Conservation (phyloP, 2,888 invertebrate species). For the Acanthosepion esculentum region DNA sequence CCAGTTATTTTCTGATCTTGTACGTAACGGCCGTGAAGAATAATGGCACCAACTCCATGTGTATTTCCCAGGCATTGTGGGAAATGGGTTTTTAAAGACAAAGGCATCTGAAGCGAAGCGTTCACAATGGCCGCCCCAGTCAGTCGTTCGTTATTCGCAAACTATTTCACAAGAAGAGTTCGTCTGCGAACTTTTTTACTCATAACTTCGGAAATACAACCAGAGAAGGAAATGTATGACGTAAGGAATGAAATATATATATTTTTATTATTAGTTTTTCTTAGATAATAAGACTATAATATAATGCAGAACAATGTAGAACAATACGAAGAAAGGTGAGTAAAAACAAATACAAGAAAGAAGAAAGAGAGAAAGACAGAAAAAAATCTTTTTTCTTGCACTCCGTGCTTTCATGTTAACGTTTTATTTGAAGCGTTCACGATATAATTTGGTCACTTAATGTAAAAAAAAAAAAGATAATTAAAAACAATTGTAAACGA, state of each 20-base stretch:
- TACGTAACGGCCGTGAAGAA: neutral
- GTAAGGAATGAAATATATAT: neutral
- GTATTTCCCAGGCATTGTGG: slow-evolving; percentile 11
- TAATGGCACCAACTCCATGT: neutral
- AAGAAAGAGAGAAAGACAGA: neutral
- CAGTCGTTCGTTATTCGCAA: neutral
- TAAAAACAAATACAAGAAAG: neutral
- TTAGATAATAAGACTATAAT: neutral
- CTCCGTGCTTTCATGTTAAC: neutral
- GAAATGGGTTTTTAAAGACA: neutral
- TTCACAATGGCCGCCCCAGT: neutral
- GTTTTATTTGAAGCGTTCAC: too few relatives aligned
- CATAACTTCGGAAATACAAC: too few relatives aligned
- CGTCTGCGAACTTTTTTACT: neutral
- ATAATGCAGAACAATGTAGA: neutral
- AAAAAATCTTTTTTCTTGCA: neutral
- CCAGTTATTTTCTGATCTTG: slow-evolving; percentile 33
- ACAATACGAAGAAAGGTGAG: neutral
- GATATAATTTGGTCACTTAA: too few relatives aligned
- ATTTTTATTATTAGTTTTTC: neutral
- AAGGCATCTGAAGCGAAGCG: neutral
- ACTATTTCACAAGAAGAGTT: neutral
- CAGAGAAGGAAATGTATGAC: too few relatives aligned
- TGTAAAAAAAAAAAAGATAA: too few relatives aligned
- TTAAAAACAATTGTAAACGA: too few relatives aligned